A percentile compares a stretch with the other conserved stretches of the same genome.
These are phyloP conservation scores for Cephus spinipes DNA, from an alignment of 2,888 invertebrate genomes.

Conservation along the genomic window DNA sequence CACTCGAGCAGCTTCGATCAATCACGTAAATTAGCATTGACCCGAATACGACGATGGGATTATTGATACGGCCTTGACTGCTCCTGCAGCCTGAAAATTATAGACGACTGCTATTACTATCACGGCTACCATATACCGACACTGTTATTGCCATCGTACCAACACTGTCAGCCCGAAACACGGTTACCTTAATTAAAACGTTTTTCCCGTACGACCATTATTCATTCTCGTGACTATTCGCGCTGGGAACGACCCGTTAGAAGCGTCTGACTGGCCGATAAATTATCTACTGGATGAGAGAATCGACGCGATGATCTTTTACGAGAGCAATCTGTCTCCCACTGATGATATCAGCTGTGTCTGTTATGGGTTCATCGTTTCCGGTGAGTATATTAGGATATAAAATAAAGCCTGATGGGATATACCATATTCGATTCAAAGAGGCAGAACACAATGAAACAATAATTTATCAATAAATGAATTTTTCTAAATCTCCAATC, in stretches of 20 bases:
- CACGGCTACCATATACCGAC: not conserved
- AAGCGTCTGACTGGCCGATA: not conserved
- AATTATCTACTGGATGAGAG: not conserved
- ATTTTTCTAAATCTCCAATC: not conserved
- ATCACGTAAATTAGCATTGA: conserved; percentile 43
- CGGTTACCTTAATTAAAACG: conserved; percentile 48
- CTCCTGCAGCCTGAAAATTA: not conserved
- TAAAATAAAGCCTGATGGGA: too few species aligned
- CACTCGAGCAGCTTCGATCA: not conserved
- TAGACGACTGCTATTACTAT: not conserved
- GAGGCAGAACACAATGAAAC: not conserved
- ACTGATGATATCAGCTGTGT: not conserved
- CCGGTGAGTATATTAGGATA: not conserved
- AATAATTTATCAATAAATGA: not conserved
- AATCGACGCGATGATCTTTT: not conserved
- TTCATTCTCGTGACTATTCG: conserved; percentile 32
- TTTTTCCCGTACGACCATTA: conserved; percentile 39
- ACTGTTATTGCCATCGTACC: not conserved
- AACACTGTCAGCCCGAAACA: not conserved
- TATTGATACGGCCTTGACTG: conserved; percentile 18
- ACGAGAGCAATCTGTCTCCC: not conserved
- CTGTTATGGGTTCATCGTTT: not conserved
- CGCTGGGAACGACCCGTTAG: not conserved
- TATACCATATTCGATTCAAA: not conserved
- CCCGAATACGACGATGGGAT: conserved; percentile 42